Conservation (phyloP, 2,797 vertebrate genomes). For the Podarcis siculus region DNA sequence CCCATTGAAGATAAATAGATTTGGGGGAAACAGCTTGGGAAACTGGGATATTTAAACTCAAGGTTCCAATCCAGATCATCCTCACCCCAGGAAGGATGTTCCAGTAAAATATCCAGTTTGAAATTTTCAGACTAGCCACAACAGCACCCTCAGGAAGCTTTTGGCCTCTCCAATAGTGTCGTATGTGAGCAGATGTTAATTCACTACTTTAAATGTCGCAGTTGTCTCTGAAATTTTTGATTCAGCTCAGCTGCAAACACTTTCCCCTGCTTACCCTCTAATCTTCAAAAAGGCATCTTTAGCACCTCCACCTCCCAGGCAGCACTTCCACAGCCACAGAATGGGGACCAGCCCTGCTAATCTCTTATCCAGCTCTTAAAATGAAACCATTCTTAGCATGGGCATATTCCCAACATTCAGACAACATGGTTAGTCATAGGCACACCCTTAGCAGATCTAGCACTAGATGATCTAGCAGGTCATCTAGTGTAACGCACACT, state of each 20-base stretch:
- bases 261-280: background rate
- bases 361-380: background rate
- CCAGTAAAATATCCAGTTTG: background rate
- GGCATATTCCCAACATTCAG: background rate
- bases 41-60: background rate
- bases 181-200: background rate
- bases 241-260: background rate
- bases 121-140: background rate
- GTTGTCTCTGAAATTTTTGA: background rate
- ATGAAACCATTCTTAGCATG: background rate
- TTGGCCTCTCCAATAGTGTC: background rate
- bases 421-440: background rate
- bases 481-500: background rate
- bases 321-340: slow-evolving; percentile 10
- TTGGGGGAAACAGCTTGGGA: background rate
- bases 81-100: background rate
- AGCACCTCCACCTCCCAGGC: background rate
- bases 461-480: background rate
- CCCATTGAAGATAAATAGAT: background rate
- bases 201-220: background rate
- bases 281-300: background rate
- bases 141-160: background rate
- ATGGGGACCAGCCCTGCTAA: background rate
- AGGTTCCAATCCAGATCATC: no score
- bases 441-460: background rate